Percentiles rank a stretch among this genome's conserved stretches.
Conservation (phyloP, 2,888 invertebrate genomes). For the Brachyptera risi region DNA sequence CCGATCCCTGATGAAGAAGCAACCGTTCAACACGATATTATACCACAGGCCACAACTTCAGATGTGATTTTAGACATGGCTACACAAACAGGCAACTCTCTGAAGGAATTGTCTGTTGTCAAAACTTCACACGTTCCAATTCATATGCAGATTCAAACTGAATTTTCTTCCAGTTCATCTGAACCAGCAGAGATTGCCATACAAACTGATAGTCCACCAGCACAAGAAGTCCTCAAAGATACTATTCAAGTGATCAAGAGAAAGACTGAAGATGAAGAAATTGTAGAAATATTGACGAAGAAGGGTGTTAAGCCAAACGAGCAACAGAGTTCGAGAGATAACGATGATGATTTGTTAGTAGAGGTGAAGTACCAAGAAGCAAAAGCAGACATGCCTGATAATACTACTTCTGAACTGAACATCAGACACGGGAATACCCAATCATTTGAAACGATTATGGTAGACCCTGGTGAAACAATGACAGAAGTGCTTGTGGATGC, state of each 20-base stretch:
- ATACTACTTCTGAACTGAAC: slow-evolving; percentile 59
- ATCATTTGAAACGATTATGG: slow-evolving; percentile 71
- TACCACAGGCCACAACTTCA: slow-evolving; percentile 35
- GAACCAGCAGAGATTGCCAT: background rate
- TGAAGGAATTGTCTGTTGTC: background rate
- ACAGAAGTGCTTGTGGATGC: slow-evolving; percentile 77
- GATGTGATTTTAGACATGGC: background rate
- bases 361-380: slow-evolving; percentile 62
- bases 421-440: slow-evolving; percentile 76
- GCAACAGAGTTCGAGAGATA: no score
- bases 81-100: background rate
- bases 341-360: slow-evolving; percentile 60
- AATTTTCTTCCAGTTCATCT: background rate
- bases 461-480: slow-evolving; percentile 78
- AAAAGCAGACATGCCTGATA: slow-evolving; percentile 6
- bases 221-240: slow-evolving; percentile 50
- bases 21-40: slow-evolving; percentile 18
- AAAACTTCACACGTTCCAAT: background rate
- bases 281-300: slow-evolving; percentile 66
- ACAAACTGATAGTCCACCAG: slow-evolving; percentile 41
- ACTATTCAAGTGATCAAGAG: slow-evolving; percentile 64
- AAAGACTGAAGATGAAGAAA: slow-evolving; percentile 60
- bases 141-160: no score
- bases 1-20: slow-evolving; percentile 69
- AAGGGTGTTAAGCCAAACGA: slow-evolving; percentile 35